phyloP scores from a whole-genome alignment of 2,888 invertebrate species.

The Caenorhabditis sulstoni region DNA sequence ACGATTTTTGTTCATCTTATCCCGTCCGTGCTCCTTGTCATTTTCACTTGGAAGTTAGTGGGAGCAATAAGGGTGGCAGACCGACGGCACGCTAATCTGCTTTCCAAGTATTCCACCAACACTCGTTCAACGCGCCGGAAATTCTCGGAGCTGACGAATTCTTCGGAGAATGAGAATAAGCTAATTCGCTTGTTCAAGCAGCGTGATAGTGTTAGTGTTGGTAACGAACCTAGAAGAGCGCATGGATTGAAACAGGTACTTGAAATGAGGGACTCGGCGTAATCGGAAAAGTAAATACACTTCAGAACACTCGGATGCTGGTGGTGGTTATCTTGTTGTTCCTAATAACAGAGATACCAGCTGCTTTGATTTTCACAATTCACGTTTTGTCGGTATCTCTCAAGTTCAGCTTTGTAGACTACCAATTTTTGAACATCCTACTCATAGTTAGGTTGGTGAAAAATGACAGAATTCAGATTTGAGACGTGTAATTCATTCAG shows the following conservation, averaged over 20 bases:
- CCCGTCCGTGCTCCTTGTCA: slow-evolving; percentile 91
- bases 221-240: slow-evolving; percentile 73
- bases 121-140: slow-evolving; percentile 60
- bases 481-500: no score
- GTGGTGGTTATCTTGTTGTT: slow-evolving; percentile 81
- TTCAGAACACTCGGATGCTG: slow-evolving; percentile 84
- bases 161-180: slow-evolving; percentile 60
- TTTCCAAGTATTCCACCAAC: slow-evolving; percentile 64
- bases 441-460: slow-evolving; percentile 73
- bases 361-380: slow-evolving; percentile 80
- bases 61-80: slow-evolving; percentile 90
- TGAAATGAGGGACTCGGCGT: not conserved
- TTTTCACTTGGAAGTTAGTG: slow-evolving; percentile 91
- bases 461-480: not conserved
- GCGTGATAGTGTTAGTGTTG: slow-evolving; percentile 69
- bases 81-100: slow-evolving; percentile 84
- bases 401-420: slow-evolving; percentile 70
- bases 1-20: slow-evolving; percentile 92
- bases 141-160: slow-evolving; percentile 52
- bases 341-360: slow-evolving; percentile 78
- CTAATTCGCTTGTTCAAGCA: slow-evolving; percentile 62
- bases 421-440: slow-evolving; percentile 74
- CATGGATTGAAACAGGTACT: slow-evolving; percentile 77
- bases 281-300: slow-evolving; percentile 1
- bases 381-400: slow-evolving; percentile 77